Conservation (phyloP, 2,797 vertebrate genomes). For the Megalops cyprinoides region DNA sequence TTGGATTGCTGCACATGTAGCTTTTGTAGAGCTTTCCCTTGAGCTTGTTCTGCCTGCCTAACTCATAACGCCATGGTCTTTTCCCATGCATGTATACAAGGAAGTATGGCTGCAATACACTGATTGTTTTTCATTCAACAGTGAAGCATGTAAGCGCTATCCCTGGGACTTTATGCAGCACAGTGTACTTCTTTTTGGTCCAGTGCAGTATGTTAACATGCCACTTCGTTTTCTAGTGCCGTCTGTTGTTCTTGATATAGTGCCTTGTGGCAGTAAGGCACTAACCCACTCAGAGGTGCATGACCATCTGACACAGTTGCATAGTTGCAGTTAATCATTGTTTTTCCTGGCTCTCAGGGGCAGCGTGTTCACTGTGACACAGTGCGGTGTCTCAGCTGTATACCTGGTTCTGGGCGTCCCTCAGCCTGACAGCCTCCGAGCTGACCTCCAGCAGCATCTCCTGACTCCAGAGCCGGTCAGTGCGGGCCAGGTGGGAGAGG, state of each 20-base stretch:
- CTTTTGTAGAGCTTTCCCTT: no score
- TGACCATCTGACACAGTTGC: not conserved
- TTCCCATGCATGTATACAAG: not conserved
- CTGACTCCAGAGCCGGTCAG: conserved; percentile 80
- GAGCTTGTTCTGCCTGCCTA: not conserved
- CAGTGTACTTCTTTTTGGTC: not conserved
- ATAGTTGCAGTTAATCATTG: no score
- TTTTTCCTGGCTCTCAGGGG: not conserved
- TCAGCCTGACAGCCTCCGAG: conserved; percentile 50
- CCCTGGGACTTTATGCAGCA: not conserved
- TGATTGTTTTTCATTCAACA: not conserved
- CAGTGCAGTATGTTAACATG: no score
- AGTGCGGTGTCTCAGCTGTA: not conserved
- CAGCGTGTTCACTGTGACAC: not conserved
- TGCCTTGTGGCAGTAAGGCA: no score
- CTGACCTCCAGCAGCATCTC: conserved; percentile 75
- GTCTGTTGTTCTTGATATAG: no score
- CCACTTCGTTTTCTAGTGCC: no score
- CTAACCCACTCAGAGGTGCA: no score
- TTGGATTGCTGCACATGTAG: no score
- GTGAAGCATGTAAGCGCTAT: not conserved
- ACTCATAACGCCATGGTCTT: not conserved
- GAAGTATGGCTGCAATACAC: not conserved
- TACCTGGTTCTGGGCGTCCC: conserved; percentile 68
- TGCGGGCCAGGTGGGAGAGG: conserved; percentile 74